A percentile compares a stretch with the other conserved stretches of the same genome.
phyloP scores from a whole-genome alignment of 2,113 vertebrate genomes.

The Planiliza haematocheilus region DNA sequence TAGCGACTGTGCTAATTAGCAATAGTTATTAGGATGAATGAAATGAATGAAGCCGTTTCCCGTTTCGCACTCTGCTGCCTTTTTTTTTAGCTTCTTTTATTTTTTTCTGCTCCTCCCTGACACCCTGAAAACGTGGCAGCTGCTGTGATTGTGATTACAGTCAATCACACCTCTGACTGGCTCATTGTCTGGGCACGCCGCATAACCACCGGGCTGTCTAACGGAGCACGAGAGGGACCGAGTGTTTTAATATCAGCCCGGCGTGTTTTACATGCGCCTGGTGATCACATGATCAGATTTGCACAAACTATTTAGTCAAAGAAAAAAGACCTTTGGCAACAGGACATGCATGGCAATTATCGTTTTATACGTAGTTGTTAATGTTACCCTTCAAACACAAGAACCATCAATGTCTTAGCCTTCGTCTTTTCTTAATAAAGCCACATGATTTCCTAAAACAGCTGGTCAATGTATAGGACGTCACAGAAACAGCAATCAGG shows the following conservation, averaged over 20 bases:
- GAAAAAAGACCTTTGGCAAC: too few relatives aligned
- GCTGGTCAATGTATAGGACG: too few relatives aligned
- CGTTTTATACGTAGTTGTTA: too few relatives aligned
- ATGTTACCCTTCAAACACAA: too few relatives aligned
- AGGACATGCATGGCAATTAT: too few relatives aligned
- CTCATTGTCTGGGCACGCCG: slow-evolving; percentile 26
- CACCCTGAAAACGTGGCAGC: slow-evolving; percentile 44
- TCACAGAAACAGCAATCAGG: too few relatives aligned
- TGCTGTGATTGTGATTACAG: slow-evolving; percentile 29
- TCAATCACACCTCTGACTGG: slow-evolving; percentile 30
- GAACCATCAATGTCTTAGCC: too few relatives aligned
- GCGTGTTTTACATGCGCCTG: slow-evolving; percentile 20
- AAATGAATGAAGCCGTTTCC: slow-evolving; percentile 61
- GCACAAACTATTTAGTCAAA: too few relatives aligned
- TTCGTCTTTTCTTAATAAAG: too few relatives aligned
- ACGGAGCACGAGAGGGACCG: not conserved
- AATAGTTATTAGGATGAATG: slow-evolving; percentile 74
- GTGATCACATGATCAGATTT: too few relatives aligned
- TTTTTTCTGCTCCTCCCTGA: not conserved
- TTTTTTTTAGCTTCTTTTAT: too few relatives aligned
- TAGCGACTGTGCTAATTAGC: slow-evolving; percentile 80
- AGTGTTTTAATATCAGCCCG: slow-evolving; percentile 11
- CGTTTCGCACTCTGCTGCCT: slow-evolving; percentile 36
- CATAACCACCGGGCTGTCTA: not conserved
- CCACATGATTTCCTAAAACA: too few relatives aligned